Conservation (phyloP, 2,113 vertebrate species). For the Aleadryas rufinucha region DNA sequence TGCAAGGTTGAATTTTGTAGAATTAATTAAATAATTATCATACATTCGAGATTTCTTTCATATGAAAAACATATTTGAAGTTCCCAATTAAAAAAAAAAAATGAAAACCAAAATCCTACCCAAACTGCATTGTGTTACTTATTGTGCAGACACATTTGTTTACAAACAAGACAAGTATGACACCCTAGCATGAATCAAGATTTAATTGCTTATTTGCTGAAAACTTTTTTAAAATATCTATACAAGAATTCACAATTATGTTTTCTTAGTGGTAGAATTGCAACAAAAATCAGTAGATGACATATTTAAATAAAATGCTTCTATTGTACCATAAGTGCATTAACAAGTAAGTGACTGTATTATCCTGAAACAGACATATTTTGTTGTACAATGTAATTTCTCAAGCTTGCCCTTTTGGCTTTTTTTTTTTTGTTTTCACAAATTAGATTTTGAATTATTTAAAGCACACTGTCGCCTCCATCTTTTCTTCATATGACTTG, state of each 20-base stretch:
- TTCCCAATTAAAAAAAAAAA: background rate
- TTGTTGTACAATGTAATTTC: background rate
- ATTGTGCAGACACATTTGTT: background rate
- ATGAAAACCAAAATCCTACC: background rate
- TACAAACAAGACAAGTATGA: background rate
- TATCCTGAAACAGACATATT: background rate
- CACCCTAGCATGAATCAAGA: background rate
- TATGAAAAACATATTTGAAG: background rate
- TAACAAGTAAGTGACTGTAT: background rate
- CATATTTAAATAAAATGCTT: background rate
- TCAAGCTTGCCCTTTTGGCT: rapidly evolving
- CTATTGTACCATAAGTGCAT: background rate
- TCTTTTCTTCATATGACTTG: background rate
- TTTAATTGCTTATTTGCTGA: background rate
- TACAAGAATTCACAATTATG: background rate
- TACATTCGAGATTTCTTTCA: background rate
- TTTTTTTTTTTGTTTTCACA: background rate
- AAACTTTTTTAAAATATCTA: background rate
- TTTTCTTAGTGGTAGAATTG: background rate
- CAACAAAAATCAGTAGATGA: background rate
- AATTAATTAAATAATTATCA: background rate
- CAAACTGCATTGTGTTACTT: background rate
- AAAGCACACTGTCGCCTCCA: background rate
- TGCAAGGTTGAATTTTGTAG: background rate
- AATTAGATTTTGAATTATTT: background rate